phyloP scores from a whole-genome alignment of 2,113 vertebrate species.

The Psammodynastes pulverulentus region DNA sequence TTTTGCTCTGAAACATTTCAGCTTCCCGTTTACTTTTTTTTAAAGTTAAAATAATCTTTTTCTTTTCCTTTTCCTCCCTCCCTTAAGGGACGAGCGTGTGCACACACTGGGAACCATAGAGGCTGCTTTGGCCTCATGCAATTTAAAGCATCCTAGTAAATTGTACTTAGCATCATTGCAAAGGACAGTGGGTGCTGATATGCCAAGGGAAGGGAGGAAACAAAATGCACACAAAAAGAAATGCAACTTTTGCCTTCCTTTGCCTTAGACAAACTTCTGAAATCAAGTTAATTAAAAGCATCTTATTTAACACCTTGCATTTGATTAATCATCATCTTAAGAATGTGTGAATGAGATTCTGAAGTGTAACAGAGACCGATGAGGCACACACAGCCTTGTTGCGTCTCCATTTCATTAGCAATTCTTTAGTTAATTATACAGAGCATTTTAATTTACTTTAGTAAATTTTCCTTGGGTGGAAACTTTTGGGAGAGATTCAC shows the following conservation, averaged over 20 bases:
- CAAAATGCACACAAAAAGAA: background rate
- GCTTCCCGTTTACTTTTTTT: background rate
- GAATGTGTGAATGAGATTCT: slow-evolving; percentile 61
- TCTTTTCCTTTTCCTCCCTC: background rate
- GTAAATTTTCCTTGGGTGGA: slow-evolving; percentile 46
- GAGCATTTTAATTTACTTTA: slow-evolving; percentile 61
- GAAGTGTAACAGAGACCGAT: slow-evolving; percentile 55
- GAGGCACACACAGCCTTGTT: slow-evolving; percentile 37
- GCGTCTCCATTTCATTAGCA: slow-evolving; percentile 59
- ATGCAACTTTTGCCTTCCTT: background rate
- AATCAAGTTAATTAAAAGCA: slow-evolving; percentile 58
- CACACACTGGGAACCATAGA: background rate
- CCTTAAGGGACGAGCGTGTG: background rate
- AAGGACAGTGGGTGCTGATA: background rate
- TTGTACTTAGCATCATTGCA: background rate
- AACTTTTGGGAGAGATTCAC: slow-evolving; percentile 51
- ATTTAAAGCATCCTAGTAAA: background rate
- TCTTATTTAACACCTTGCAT: slow-evolving; percentile 53
- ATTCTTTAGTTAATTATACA: slow-evolving; percentile 51
- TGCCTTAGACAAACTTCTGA: slow-evolving; percentile 38
- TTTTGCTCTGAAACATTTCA: background rate
- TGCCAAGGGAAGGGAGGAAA: slow-evolving; percentile 5
- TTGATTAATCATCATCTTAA: slow-evolving; percentile 60
- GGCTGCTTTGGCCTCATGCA: background rate
- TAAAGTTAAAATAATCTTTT: background rate